phyloP scores from a whole-genome alignment of 2,888 invertebrate species.

The Yponomeuta evonymella region DNA sequence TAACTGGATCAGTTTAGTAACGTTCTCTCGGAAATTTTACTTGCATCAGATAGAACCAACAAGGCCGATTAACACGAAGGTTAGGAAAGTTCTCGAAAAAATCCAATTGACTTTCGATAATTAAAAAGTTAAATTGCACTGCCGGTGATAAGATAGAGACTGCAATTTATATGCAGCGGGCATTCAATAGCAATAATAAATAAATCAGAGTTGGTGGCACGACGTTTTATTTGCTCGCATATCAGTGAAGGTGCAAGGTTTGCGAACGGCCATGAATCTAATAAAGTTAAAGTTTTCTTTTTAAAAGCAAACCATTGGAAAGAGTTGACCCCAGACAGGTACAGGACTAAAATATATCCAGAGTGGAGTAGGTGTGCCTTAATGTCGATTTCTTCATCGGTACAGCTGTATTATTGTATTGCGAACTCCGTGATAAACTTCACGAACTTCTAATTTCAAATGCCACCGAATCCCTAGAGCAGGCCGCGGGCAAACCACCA shows the following conservation, averaged over 20 bases:
- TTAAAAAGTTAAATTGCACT: constrained; percentile 9
- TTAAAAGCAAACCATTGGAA: background rate
- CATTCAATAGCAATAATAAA: background rate
- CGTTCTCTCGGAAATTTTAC: background rate
- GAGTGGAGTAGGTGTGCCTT: background rate
- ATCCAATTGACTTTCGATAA: constrained; percentile 12
- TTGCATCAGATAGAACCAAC: constrained; percentile 29
- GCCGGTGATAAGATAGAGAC: constrained; percentile 8
- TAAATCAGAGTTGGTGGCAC: constrained; percentile 9
- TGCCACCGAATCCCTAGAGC: background rate
- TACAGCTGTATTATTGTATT: background rate
- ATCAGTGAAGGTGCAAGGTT: constrained; percentile 8
- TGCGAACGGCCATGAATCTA: constrained; percentile 12
- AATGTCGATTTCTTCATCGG: background rate
- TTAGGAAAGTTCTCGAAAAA: constrained; percentile 35
- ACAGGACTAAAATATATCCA: background rate
- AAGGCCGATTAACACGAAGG: constrained; percentile 48
- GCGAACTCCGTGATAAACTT: background rate
- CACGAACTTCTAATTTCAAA: background rate
- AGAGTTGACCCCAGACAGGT: background rate
- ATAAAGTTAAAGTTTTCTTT: background rate
- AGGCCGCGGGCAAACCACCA: background rate
- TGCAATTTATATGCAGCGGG: constrained; percentile 11
- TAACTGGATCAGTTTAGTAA: background rate
- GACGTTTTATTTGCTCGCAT: constrained; percentile 12